Conservation (phyloP, 2,113 vertebrate genomes). For the Orientallactaga bullata region DNA sequence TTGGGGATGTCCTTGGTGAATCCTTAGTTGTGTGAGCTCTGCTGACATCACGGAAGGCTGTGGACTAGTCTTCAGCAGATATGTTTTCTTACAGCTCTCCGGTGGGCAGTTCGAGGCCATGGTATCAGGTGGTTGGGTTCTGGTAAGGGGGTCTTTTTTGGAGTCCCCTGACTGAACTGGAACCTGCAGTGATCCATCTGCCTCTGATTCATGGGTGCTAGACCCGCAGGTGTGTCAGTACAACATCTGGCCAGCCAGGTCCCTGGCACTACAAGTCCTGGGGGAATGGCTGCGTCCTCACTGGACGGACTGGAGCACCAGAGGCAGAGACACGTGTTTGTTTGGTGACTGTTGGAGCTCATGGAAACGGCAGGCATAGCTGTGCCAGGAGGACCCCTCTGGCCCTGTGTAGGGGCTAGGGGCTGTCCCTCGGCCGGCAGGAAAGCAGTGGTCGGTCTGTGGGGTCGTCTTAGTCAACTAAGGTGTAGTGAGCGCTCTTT, state of each 20-base stretch:
- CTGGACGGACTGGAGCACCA: background rate
- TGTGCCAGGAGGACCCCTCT: background rate
- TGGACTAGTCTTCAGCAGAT: background rate
- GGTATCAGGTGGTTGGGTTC: background rate
- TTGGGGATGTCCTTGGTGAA: rapidly evolving
- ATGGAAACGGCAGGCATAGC: background rate
- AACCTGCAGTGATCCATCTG: too few species aligned
- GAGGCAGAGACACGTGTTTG: slow-evolving; percentile 55
- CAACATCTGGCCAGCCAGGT: background rate
- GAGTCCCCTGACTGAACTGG: too few species aligned
- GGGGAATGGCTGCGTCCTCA: too few species aligned
- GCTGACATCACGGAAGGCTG: background rate
- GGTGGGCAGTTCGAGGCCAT: too few species aligned
- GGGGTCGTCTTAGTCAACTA: too few species aligned
- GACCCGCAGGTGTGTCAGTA: background rate
- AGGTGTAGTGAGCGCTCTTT: too few species aligned
- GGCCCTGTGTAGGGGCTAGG: background rate
- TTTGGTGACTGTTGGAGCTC: background rate
- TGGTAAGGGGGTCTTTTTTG: too few species aligned
- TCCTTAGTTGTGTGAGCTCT: background rate
- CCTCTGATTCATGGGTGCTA: too few species aligned
- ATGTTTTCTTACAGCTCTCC: background rate
- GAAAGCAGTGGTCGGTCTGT: too few species aligned
- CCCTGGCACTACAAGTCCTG: too few species aligned
- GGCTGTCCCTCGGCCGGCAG: background rate